Conservation (phyloP, 2,888 invertebrate species). For the Mythimna ferrago region DNA sequence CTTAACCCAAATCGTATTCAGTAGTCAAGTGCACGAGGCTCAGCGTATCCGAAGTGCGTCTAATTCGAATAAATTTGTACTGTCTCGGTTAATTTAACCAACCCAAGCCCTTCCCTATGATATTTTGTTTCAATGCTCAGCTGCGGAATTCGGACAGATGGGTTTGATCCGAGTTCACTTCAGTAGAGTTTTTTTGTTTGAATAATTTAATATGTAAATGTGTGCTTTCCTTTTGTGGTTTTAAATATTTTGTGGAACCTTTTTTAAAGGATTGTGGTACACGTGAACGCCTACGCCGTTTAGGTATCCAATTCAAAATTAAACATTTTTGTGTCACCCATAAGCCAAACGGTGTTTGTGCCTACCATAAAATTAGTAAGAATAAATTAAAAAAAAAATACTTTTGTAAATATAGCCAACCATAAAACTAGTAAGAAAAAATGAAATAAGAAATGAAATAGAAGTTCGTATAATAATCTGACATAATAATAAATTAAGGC, state of each 20-base stretch:
- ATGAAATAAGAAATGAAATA: no score
- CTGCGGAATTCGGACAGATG: constrained; percentile 40
- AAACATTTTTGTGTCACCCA: not conserved
- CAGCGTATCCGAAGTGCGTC: constrained; percentile 61
- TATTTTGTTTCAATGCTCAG: constrained; percentile 60
- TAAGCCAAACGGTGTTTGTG: no score
- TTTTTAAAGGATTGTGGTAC: not conserved
- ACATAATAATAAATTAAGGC: no score
- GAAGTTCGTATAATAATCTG: no score
- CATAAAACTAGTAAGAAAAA: no score
- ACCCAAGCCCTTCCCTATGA: constrained; percentile 45
- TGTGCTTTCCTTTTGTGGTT: constrained; percentile 25
- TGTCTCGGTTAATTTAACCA: constrained; percentile 76
- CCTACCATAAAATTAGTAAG: no score
- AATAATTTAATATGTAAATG: constrained; percentile 40
- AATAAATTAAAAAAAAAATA: no score
- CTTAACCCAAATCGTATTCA: constrained; percentile 57
- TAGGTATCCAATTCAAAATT: not conserved
- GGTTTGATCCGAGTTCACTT: constrained; percentile 51
- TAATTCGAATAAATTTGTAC: constrained; percentile 73
- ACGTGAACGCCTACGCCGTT: not conserved
- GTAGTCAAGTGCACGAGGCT: constrained; percentile 56
- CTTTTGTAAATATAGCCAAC: no score
- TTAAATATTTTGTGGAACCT: constrained; percentile 29
- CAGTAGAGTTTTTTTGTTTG: constrained; percentile 48